Evolutionary conservation across 2,888 invertebrate species (phyloP), one percentile per base, ranked within the genome.

Genomic region (Pollenia angustigena): DNA sequence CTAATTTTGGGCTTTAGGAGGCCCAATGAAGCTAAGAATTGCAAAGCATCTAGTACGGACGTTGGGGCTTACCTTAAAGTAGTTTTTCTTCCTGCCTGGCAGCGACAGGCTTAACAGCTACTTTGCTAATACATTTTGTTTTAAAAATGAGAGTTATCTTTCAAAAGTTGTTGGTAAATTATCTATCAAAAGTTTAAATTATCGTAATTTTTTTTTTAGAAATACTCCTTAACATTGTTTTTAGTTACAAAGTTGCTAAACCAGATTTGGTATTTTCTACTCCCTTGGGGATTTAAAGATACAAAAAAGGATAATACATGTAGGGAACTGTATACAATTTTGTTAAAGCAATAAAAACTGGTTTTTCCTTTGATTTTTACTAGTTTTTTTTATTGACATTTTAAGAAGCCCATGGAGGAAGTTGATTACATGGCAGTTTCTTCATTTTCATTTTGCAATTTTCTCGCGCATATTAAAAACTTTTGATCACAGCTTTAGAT

Each of bases 351-450:
- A 32, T 6, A 72, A 40, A 10, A 62, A 64, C 7, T n/a, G 23
- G 16, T 50, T 4, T 23, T 32, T 48, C 32, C 6, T 32, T 18
- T 40, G 32, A 1, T 44, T 18, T 23, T 42, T 16, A 23, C 7
- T 72, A 4, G 11, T 32, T n/a, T 56, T 81, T 48, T 9, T 48
- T 72, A 46, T 64, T 62, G 54, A 54, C 46, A 18, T 60, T 69
- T 46, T 14, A 40, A 52, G 69, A 50, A 66, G 54, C 64, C 11
- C 11, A 46, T 72, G 52, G 58, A 72, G 52, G 58, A 72, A 74
- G 40, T 79, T 84, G 62, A 83, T 78, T 71, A 72, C 44, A 32
- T 60, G 58, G 32, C 66, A 81, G 56, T 72, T 81, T 16, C 62
- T 64, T 56, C 16, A 78, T 80, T 71, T 80, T 71, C 76, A 56